Base-by-base conservation (phyloP, 2,888 invertebrate species). In the Uropetala carovei region DNA sequence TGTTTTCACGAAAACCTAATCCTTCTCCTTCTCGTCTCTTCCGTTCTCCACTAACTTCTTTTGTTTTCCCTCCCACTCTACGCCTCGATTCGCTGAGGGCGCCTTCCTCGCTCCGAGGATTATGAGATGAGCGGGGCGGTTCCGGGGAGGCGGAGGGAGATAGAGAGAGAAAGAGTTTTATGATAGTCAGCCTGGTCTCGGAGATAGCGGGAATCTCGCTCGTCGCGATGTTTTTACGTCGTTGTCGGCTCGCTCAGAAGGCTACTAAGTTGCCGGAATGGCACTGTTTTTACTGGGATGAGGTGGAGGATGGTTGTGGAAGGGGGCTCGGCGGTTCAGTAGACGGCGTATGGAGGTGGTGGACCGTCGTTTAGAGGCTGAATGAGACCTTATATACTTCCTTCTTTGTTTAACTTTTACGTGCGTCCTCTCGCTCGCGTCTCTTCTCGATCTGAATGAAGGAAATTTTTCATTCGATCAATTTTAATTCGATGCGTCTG, bases 151-250 rank as follows among this genome's bases (percentile, higher is more conserved):
- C 5, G 3, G 56, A 82, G 82, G 18, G 82, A 82, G 43, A 30
- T 43, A 56, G 83, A 22, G 27, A 83, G 22, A 82, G 83, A 57
- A 57, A 83, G 57, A 57, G 57, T 83, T 83, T 83, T 83, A 83
- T 27, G 83, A 83, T n/a, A n/a, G 4, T 10, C 56, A 83, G 83
- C 83, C 83, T 83, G 83, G 43, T 83, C 83, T 56, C 83, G 83
- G 83, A 83, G 83, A 83, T 83, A 83, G 83, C 56, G 83, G 56
- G 57, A 83, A 83, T 83, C 83, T 83, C 83, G 83, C 56, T 30
- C 56, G 56, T n/a, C 83, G 83, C 83, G 83, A 83, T 83, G 83
- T 57, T 30, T 83, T 83, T 83, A 83, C 83, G 83, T 57, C 83
- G 83, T 83, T 83, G 83, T 56, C 83, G 83, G 57, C 56, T 83